Percentiles rank a stretch among this genome's conserved stretches.
These are phyloP conservation scores for Margaritifera margaritifera DNA, from an alignment of 2,888 invertebrate genomes.

Conservation along the genomic window DNA sequence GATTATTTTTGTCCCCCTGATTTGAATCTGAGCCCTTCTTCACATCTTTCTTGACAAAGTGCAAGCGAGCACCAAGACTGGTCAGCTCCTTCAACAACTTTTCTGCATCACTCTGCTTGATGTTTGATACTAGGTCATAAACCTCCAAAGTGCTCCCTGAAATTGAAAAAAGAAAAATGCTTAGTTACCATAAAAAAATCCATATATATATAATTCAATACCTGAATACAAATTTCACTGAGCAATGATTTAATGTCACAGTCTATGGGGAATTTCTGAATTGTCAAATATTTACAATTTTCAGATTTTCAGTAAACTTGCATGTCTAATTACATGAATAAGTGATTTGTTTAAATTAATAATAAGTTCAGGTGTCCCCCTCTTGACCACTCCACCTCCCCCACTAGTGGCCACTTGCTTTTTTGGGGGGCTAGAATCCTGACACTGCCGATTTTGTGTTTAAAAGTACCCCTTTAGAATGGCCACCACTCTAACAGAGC, in stretches of 20 bases:
- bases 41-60: constrained; percentile 27
- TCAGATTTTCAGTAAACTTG: constrained; percentile 1
- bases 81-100: constrained; percentile 36
- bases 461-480: too few relatives aligned
- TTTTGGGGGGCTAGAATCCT: too few relatives aligned
- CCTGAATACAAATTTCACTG: too few relatives aligned
- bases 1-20: constrained; percentile 32
- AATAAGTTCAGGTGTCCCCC: too few relatives aligned
- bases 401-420: too few relatives aligned
- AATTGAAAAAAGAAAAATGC: background rate
- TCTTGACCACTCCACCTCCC: too few relatives aligned
- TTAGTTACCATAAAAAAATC: too few relatives aligned
- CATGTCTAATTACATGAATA: background rate
- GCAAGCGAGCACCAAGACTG: constrained; percentile 32
- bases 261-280: background rate
- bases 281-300: background rate
- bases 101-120: constrained; percentile 34
- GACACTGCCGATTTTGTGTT: too few relatives aligned
- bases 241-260: too few relatives aligned
- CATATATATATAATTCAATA: background rate
- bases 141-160: constrained; percentile 42
- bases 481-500: too few relatives aligned
- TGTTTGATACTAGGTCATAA: constrained; percentile 34
- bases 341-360: too few relatives aligned
- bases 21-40: constrained; percentile 13